Base-by-base conservation (phyloP, 1,140 invertebrate species). In the Micrasema longulum region DNA sequence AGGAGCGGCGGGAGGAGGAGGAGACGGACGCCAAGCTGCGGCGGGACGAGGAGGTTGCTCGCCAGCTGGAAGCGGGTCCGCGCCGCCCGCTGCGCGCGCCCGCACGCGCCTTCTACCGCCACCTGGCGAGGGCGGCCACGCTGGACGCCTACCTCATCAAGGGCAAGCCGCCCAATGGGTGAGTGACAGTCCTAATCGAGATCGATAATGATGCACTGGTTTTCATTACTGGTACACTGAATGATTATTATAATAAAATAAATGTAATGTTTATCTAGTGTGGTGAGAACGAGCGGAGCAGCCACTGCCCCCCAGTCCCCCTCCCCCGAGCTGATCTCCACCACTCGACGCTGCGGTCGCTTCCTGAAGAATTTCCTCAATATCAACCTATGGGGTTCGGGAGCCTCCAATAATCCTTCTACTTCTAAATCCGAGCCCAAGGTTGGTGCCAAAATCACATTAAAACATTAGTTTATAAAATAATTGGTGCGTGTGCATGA, bases 321-420 rank as follows among this genome's bases (percentile, higher is more conserved):
- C 11, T 76, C 75, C 18, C 75, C 75, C 5, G 75, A 76, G 53
- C 65, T 76, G n/a, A 65, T 74, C 16, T 74, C 75, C 23, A 76
- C 75, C 10, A 68, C 65, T 0, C 43, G 65, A 5, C 72, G 68
- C 7, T 76, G 71, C 47, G 69, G 71, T 11, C 50, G 67, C 20
- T 74, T 74, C 48, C 45, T 76, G 12, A 73, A 69, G 53, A 71
- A 69, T 20, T 73, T 73, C 45, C 57, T 73, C 64, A 71, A 53
- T 41, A 22, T 20, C 36, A 76, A 73, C 26, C 43, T 76, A 31
- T 73, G 72, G 72, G 69, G 64, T 0, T 63, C 70, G 7, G 38
- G 5, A 11, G 45, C 26, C n/a, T 16, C 52, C 9, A 9, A 20
- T 5, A 23, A 62, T 16, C 20, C 64, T 7, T 16, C 47, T 35